Evolutionary conservation across 1,140 invertebrate species (phyloP).

Genomic region (Neuroterus valhalla): DNA sequence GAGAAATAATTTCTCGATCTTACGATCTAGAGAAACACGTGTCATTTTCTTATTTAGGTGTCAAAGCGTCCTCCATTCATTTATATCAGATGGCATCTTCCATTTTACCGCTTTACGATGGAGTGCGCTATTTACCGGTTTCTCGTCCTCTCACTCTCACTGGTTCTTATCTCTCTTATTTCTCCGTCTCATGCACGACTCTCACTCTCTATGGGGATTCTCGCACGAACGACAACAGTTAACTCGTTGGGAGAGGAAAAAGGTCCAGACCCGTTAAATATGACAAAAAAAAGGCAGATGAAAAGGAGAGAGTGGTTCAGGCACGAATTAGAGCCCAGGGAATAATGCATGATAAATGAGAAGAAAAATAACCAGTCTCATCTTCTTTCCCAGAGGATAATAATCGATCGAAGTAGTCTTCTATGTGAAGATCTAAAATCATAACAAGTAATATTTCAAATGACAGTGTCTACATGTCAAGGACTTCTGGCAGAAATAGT

Average conservation of each 20-base stretch:
- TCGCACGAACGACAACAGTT: slow-evolving; percentile 25
- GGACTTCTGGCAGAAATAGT: too few relatives aligned
- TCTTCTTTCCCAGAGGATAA: background rate
- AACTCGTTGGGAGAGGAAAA: slow-evolving; percentile 27
- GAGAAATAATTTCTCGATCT: slow-evolving; percentile 8
- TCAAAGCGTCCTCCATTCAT: slow-evolving; percentile 20
- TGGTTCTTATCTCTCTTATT: slow-evolving; percentile 15
- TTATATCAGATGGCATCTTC: slow-evolving; percentile 18
- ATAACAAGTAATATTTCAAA: too few relatives aligned
- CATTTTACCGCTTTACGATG: slow-evolving; percentile 27
- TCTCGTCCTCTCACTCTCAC: slow-evolving; percentile 56
- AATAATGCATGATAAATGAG: background rate
- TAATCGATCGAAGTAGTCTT: too few relatives aligned
- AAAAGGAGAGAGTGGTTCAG: slow-evolving; percentile 10
- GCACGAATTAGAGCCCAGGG: background rate
- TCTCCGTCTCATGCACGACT: slow-evolving; percentile 23
- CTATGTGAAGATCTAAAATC: too few relatives aligned
- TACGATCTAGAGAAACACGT: slow-evolving; percentile 6
- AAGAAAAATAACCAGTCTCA: background rate
- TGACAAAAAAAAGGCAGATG: slow-evolving; percentile 1
- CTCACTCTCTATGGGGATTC: slow-evolving; percentile 29
- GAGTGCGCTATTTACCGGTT: slow-evolving; percentile 44
- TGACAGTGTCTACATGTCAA: too few relatives aligned
- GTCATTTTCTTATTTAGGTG: background rate
- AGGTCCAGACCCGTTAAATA: slow-evolving; percentile 18